Evolutionary conservation across 1,140 invertebrate species (phyloP).

Genomic region (Bombus polaris): DNA sequence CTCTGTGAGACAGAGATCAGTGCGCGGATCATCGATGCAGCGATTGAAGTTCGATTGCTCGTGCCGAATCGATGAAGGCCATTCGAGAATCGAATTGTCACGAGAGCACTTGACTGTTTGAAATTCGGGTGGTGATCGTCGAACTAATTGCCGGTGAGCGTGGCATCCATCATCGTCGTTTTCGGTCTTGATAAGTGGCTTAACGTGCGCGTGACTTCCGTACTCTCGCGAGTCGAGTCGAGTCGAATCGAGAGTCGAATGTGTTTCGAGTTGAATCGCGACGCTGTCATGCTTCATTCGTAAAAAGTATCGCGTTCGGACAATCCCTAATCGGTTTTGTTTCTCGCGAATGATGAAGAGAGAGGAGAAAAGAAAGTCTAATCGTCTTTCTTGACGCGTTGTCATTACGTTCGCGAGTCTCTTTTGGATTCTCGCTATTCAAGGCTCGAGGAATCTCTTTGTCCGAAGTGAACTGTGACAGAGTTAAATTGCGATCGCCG

Average conservation of each 20-base stretch:
- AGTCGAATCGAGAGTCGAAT: not conserved
- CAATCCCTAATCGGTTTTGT: not conserved
- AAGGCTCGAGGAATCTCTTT: slow-evolving; percentile 25
- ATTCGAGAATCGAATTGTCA: not conserved
- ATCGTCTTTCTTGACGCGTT: not conserved
- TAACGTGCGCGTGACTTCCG: slow-evolving; percentile 17
- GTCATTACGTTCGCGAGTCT: not conserved
- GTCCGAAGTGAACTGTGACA: slow-evolving; percentile 54
- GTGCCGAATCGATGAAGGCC: not conserved
- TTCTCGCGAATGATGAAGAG: not conserved
- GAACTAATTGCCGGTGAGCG: slow-evolving; percentile 5
- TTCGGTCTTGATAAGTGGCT: not conserved
- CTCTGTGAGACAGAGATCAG: not conserved
- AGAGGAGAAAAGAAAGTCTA: too few relatives aligned
- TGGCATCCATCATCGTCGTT: not conserved
- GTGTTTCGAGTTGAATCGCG: slow-evolving; percentile 1
- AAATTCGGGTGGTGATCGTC: not conserved
- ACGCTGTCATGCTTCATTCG: not conserved
- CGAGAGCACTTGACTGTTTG: not conserved
- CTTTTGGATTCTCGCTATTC: not conserved
- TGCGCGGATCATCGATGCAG: not conserved
- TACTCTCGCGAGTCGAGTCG: not conserved
- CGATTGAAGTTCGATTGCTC: not conserved
- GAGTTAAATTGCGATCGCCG: slow-evolving; percentile 29
- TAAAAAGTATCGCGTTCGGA: not conserved